Evolutionary conservation across 2,888 invertebrate genomes (phyloP), one percentile per base, ranked within the genome.

Genomic region (Drosophila antonietae): DNA sequence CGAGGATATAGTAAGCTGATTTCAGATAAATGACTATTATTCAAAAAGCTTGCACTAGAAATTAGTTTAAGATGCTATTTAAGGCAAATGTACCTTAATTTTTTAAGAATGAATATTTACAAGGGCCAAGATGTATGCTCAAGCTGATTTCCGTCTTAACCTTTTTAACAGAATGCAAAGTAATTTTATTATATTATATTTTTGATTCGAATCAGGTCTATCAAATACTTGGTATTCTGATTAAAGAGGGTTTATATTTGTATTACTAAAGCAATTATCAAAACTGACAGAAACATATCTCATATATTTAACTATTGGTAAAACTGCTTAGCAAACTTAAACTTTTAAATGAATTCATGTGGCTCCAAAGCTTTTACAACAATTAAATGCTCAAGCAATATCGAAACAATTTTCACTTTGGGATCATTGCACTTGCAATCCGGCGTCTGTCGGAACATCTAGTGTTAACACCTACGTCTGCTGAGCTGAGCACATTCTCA

Each of bases 391-490:
- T 49, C 10, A 39, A 33, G 33, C 33, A 15, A 44, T 41, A 59
- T 55, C 41, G 46, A 65, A 69, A 74, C 79, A 69, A 78, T 57
- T 70, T 64, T 66, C 60, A 61, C 59, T 70, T n/a, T 18, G n/a
- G 62, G 51, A 56, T 64, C 61, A 73, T 56, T 73, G 44, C 46
- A 49, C 53, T 33, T 33, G 46, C 39, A 52, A 47, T 47, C 35
- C 41, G 64, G 51, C 68, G 46, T 20, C 15, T 37, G 52, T 20
- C 14, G 10, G 33, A 77, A 46, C 72, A 49, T 18, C 46, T 41
- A 58, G 47, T 64, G 69, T 62, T 73, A 65, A 69, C 79, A 79
- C 71, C 65, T 78, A 35, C 37, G 12, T 12, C 15, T 52, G 37
- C 47, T 18, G 31, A 10, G 6, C 14, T 31, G 7, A 28, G 49